Conservation (phyloP, 2,888 invertebrate species). For the Catocala fraxini region DNA sequence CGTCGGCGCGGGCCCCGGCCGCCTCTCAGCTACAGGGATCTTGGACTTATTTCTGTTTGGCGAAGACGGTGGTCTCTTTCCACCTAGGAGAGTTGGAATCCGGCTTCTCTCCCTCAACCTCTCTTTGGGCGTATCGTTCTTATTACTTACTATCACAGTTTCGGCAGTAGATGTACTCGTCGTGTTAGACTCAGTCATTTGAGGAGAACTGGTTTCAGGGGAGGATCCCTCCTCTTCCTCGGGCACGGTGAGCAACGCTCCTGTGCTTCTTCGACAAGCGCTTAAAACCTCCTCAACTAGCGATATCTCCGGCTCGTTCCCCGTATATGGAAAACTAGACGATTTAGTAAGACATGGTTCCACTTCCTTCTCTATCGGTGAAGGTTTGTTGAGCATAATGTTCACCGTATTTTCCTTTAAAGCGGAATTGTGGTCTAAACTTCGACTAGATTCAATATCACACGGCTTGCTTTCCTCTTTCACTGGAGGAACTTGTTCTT, state of each 20-base stretch:
- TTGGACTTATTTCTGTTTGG: slow-evolving; percentile 75
- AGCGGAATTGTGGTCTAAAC: slow-evolving; percentile 70
- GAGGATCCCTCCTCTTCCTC: slow-evolving; percentile 89
- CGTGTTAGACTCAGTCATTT: slow-evolving; percentile 90
- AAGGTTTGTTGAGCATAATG: slow-evolving; percentile 72
- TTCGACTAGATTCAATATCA: slow-evolving; percentile 76
- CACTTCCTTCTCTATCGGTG: slow-evolving; percentile 62
- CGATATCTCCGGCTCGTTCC: slow-evolving; percentile 74
- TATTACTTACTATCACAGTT: slow-evolving; percentile 90
- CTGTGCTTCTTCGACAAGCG: slow-evolving; percentile 80
- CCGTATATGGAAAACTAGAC: slow-evolving; percentile 71
- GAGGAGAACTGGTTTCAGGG: slow-evolving; percentile 84
- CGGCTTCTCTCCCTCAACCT: slow-evolving; percentile 86
- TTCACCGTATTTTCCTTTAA: slow-evolving; percentile 80
- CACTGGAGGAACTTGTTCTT: slow-evolving; percentile 53
- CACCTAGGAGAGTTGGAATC: slow-evolving; percentile 84
- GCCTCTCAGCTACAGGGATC: slow-evolving; percentile 76
- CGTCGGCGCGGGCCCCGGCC: slow-evolving; percentile 56
- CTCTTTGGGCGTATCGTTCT: slow-evolving; percentile 76
- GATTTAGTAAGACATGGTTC: slow-evolving; percentile 74
- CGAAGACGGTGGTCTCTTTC: slow-evolving; percentile 82
- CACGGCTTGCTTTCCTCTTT: slow-evolving; percentile 66
- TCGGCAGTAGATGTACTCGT: slow-evolving; percentile 91
- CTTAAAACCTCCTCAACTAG: slow-evolving; percentile 81
- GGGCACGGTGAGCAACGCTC: slow-evolving; percentile 87